Conservation (phyloP, 1,140 invertebrate genomes). For the Papilio helenus region DNA sequence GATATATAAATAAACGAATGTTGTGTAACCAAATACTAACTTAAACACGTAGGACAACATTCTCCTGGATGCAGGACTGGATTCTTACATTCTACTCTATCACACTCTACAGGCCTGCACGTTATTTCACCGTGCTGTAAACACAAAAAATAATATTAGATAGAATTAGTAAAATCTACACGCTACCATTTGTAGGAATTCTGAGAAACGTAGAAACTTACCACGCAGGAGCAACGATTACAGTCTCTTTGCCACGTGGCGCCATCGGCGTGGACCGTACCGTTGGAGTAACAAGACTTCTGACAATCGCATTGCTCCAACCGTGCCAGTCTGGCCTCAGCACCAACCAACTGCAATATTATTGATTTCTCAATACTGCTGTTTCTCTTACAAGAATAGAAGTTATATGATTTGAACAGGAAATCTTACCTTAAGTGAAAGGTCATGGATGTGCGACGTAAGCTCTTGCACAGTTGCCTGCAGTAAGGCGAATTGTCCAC, state of each 20-base stretch:
- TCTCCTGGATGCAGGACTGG: conserved; percentile 89
- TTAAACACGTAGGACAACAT: conserved; percentile 93
- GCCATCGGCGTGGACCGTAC: conserved; percentile 90
- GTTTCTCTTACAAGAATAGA: background rate
- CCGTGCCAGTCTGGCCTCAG: conserved; percentile 89
- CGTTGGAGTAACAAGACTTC: conserved; percentile 92
- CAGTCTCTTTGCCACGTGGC: conserved; percentile 91
- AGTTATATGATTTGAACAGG: background rate
- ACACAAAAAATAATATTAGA: background rate
- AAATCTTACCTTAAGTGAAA: conserved; percentile 86
- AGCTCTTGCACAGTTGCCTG: conserved; percentile 89
- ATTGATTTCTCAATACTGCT: background rate
- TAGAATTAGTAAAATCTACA: background rate
- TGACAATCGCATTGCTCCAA: conserved; percentile 95
- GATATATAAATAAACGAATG: background rate
- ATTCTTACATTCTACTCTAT: conserved; percentile 89
- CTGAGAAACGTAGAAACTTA: conserved; percentile 66
- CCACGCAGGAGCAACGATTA: conserved; percentile 92
- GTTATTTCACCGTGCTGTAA: conserved; percentile 91
- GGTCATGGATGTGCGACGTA: conserved; percentile 86
- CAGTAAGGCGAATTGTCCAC: conserved; percentile 92
- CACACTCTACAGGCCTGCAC: conserved; percentile 91
- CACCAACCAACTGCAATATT: conserved; percentile 87
- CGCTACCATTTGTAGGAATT: background rate
- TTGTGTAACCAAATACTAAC: conserved; percentile 84